These are phyloP conservation scores for Equus quagga DNA, from an alignment of 2,113 vertebrate species.

Conservation along the genomic window DNA sequence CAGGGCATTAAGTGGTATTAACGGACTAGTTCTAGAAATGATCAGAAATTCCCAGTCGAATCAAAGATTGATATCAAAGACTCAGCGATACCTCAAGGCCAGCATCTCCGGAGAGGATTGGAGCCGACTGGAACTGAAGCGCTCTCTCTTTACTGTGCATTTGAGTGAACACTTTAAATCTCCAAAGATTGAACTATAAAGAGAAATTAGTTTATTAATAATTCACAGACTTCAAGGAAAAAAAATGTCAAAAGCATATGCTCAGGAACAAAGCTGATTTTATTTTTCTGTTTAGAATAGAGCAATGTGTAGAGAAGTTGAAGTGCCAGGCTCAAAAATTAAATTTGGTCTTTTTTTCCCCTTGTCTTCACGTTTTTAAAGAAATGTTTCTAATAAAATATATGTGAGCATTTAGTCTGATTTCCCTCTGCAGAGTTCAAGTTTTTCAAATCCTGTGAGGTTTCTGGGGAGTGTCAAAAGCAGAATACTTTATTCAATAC, in stretches of 20 bases:
- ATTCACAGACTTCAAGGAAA: conserved; percentile 89
- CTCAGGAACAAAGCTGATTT: conserved; percentile 89
- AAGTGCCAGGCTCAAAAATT: conserved; percentile 83
- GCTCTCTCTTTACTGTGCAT: conserved; percentile 85
- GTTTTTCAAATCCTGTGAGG: conserved; percentile 88
- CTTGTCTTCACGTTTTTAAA: conserved; percentile 80
- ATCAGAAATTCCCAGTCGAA: conserved; percentile 86
- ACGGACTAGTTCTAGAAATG: conserved; percentile 83
- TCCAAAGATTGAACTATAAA: conserved; percentile 92
- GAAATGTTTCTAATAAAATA: conserved; percentile 84
- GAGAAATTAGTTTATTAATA: conserved; percentile 93
- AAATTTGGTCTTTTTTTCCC: conserved; percentile 77
- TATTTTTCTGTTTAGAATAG: conserved; percentile 87
- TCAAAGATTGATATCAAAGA: conserved; percentile 90
- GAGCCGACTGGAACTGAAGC: conserved; percentile 87
- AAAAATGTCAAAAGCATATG: conserved; percentile 90
- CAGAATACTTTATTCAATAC: conserved; percentile 86
- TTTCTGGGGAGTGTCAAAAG: conserved; percentile 87
- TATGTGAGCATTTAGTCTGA: conserved; percentile 84
- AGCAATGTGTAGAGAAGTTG: conserved; percentile 82
- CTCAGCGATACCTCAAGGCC: conserved; percentile 87
- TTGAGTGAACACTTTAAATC: conserved; percentile 90
- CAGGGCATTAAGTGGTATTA: conserved; percentile 87
- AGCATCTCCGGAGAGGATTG: conserved; percentile 84
- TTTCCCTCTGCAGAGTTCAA: conserved; percentile 83